phyloP scores from a whole-genome alignment of 2,888 invertebrate species.

The Leptinotarsa tumamoca region DNA sequence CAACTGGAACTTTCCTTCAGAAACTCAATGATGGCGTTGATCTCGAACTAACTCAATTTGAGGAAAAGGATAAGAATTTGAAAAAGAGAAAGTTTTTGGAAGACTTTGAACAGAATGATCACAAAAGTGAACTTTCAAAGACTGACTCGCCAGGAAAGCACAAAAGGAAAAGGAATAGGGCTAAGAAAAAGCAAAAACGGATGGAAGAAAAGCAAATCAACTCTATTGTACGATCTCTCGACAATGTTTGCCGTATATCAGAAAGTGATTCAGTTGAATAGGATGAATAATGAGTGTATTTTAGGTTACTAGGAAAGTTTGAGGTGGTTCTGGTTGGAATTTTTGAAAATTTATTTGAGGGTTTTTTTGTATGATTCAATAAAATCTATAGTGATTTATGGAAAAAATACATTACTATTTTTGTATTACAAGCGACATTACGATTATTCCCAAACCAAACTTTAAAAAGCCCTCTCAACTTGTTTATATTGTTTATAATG shows the following conservation, averaged over 20 bases:
- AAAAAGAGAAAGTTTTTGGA: conserved; percentile 58
- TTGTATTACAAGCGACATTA: conserved; percentile 11
- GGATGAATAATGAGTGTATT: background rate
- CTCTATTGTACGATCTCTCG: conserved; percentile 57
- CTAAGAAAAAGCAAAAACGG: conserved; percentile 53
- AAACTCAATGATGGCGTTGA: conserved; percentile 47
- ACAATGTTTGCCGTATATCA: conserved; percentile 60
- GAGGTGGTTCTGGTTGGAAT: conserved; percentile 1
- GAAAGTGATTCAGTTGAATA: conserved; percentile 52
- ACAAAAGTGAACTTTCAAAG: conserved; percentile 45
- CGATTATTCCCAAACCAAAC: too few species aligned
- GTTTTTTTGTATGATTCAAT: conserved; percentile 9
- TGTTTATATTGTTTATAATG: too few species aligned
- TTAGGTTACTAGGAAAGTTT: background rate
- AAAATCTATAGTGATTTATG: conserved; percentile 1
- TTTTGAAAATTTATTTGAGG: conserved; percentile 2
- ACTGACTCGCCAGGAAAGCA: conserved; percentile 45
- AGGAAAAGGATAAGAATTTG: conserved; percentile 50
- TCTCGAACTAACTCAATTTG: conserved; percentile 45
- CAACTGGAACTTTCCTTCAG: conserved; percentile 51
- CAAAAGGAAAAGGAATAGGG: conserved; percentile 50
- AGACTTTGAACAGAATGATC: conserved; percentile 47
- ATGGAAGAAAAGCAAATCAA: conserved; percentile 56
- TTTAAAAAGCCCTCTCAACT: too few species aligned
- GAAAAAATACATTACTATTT: conserved; percentile 19